phyloP scores from a whole-genome alignment of 2,797 vertebrate genomes.

The Acrossocheilus fasciatus region DNA sequence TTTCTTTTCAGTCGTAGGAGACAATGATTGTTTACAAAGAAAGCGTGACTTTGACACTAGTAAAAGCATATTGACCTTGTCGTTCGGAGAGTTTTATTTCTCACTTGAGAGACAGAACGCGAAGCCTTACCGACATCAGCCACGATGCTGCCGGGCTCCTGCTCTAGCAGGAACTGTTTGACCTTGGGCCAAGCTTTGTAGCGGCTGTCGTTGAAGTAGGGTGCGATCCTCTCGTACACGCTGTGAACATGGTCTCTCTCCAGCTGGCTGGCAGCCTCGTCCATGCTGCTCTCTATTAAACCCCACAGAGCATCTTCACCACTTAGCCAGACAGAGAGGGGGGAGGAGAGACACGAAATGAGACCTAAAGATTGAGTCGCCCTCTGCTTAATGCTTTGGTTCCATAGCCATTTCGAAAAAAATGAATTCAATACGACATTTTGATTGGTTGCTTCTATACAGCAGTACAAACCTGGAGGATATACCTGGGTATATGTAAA shows the following conservation, averaged over 20 bases:
- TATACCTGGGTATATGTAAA: not conserved
- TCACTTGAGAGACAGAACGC: not conserved
- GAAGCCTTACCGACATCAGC: constrained; percentile 69
- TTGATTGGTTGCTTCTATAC: constrained; percentile 29
- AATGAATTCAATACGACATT: not conserved
- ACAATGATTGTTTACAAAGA: not conserved
- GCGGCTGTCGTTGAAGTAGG: constrained; percentile 81
- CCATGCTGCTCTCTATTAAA: constrained; percentile 74
- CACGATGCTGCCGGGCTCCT: constrained; percentile 80
- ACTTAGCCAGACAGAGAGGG: constrained; percentile 53
- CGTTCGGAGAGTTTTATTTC: not conserved
- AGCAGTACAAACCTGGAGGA: not conserved
- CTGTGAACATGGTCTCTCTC: constrained; percentile 81
- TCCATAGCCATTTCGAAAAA: constrained; percentile 13
- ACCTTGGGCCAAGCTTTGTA: constrained; percentile 86
- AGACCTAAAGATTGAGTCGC: not conserved
- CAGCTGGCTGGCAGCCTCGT: constrained; percentile 81
- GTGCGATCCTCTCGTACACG: constrained; percentile 84
- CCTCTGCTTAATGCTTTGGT: constrained; percentile 1
- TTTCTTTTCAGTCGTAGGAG: not conserved
- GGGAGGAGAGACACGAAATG: constrained; percentile 20
- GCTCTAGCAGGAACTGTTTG: constrained; percentile 82
- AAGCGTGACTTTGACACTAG: not conserved
- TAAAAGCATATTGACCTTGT: not conserved
- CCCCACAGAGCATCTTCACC: constrained; percentile 66